Evolutionary conservation across 2,888 invertebrate genomes (phyloP), one percentile per base, ranked within the genome.

Genomic region (Yponomeuta malinellus): DNA sequence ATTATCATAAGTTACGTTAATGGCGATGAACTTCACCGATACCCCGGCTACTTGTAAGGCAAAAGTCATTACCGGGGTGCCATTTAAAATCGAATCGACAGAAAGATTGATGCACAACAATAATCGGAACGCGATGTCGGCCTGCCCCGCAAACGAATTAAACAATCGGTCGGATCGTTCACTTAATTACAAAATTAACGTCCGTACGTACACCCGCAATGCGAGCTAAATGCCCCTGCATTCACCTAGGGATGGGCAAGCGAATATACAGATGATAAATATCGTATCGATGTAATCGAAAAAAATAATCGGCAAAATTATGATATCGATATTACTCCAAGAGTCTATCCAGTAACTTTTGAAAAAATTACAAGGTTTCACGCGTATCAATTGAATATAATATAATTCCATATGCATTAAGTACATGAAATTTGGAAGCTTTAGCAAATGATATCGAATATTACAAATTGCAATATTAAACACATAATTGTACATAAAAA

Each of bases 141-240:
- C 72, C 74, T 69, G 72, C 43, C 23, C 85, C 84, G 77, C 85
- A 85, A 85, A 82, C 83, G 81, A 85, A 86, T 86, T 83, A 84
- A 86, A 83, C 83, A 86, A 87, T 86, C 86, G 85, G 84, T 87
- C 87, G 81, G 84, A 86, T 83, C 83, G 83, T 80, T 80, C 81
- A 82, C 83, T 88, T 87, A 86, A 88, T 88, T 88, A 85, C 84
- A 77, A 85, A 87, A 87, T 88, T 87, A 87, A 86, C 84, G 85
- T 81, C 77, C 78, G 48, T 68, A 48, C 33, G 68, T 63, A 59
- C 63, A 68, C 68, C 78, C 78, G 74, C 76, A 75, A 73, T 69
- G 71, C 72, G 72, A 71, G 72, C 74, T 81, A 78, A 79, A 83
- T 81, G 75, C 74, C 72, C 72, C 75, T 76, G 77, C 74, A 76